Conservation (phyloP, 1,140 invertebrate species). For the Drosophila serrata region DNA sequence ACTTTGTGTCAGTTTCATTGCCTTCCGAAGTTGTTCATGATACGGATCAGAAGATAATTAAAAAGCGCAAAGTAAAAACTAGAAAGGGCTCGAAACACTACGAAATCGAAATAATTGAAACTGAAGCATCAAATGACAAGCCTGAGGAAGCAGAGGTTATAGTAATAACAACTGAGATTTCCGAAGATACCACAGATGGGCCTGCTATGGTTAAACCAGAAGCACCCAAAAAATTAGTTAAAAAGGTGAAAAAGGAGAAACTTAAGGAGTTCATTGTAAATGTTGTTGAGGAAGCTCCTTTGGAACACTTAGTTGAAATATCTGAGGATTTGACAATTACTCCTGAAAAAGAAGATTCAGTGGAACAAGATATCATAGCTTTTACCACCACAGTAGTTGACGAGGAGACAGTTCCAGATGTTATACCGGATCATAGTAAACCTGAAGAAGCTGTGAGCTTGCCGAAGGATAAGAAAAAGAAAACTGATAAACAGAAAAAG, state of each 20-base stretch:
- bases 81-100: conserved; percentile 84
- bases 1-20: conserved; percentile 14
- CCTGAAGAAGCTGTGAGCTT: not conserved
- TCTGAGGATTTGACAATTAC: conserved; percentile 45
- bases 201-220: conserved; percentile 45
- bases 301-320: conserved; percentile 57
- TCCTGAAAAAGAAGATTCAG: not conserved
- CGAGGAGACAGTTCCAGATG: conserved; percentile 27
- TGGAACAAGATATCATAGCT: conserved; percentile 27
- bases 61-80: conserved; percentile 85
- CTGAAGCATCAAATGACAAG: conserved; percentile 38
- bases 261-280: conserved; percentile 71
- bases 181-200: conserved; percentile 40
- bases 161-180: conserved; percentile 78
- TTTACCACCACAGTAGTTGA: conserved; percentile 70
- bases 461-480: conserved; percentile 74
- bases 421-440: conserved; percentile 23
- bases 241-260: conserved; percentile 73
- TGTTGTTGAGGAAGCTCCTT: conserved; percentile 65
- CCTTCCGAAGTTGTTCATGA: not conserved
- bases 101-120: conserved; percentile 85
- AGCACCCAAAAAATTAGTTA: conserved; percentile 68
- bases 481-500: conserved; percentile 73
- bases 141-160: conserved; percentile 69
- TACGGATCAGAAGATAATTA: conserved; percentile 38